Base-by-base conservation (phyloP, 2,888 invertebrate species). In the Tetheella fluctuosa region DNA sequence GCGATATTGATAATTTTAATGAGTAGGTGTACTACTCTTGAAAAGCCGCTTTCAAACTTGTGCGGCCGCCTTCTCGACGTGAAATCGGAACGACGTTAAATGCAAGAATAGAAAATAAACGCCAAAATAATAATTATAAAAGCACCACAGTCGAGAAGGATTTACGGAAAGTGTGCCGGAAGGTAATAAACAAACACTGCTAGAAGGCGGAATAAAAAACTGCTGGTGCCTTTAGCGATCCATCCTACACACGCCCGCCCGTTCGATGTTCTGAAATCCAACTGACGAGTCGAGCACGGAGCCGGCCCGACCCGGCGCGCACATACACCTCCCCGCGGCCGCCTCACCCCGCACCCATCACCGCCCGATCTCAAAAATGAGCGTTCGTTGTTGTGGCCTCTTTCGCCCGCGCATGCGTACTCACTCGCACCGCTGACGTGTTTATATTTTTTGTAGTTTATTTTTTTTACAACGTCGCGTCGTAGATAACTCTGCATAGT, bases 161-260 rank as follows among this genome's bases (percentile, higher is more conserved):
- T 90, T 84, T 83, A 83, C 83, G 85, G 83, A 86, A 85, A 89
- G 76, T 90, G 81, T 90, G 87, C 85, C 89, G 83, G 87, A 91
- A 90, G 86, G 89, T 89, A 87, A 87, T 88, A 88, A 89, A 92
- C 89, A 92, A 92, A 91, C 92, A 92, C 92, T 91, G 86, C 67
- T 89, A 89, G 91, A 92, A 92, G 91, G 88, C 93, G 93, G 91
- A 91, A 90, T 94, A 94, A 94, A 71, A 94, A 91, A 94, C 93
- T 93, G 93, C 91, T 94, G 93, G 88, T 94, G 92, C 89, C 83
- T 76, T 86, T 92, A 93, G 81, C 92, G 91, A 90, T 91, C 93
- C 93, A 93, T 93, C 80, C 91, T 90, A 89, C 79, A 91, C 92
- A 92, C 92, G 91, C 93, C 93, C 92, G 92, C 89, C 93, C 92